These are phyloP conservation scores for Sylvilagus bachmani DNA, from an alignment of 2,113 vertebrate genomes.

Conservation along the genomic window DNA sequence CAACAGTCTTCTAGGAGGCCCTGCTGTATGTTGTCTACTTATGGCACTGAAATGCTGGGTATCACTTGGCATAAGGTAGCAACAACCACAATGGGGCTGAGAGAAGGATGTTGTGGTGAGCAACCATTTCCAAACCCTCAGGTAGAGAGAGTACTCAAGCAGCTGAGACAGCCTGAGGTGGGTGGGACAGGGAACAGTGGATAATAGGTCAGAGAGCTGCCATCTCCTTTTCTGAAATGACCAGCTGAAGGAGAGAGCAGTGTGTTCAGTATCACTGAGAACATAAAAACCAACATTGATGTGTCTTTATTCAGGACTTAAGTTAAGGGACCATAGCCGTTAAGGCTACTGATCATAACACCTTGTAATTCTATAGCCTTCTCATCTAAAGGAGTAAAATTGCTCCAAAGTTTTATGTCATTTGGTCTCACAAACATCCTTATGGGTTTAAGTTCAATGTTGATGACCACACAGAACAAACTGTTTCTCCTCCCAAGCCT, in stretches of 20 bases:
- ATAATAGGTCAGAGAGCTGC: not conserved
- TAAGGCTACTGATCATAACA: constrained; percentile 1
- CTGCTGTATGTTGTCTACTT: constrained; percentile 24
- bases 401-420: constrained; percentile 13
- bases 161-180: not conserved
- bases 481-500: constrained; percentile 7
- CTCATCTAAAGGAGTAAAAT: constrained; percentile 54
- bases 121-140: constrained; percentile 3
- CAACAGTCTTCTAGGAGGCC: not conserved
- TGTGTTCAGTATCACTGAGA: constrained; percentile 21
- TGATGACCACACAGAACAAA: constrained; percentile 18
- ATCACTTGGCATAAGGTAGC: not conserved
- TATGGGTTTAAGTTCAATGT: constrained; percentile 49
- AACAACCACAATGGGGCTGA: not conserved
- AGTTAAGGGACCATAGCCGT: constrained; percentile 5
- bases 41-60: constrained; percentile 2
- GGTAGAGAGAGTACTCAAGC: not conserved
- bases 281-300: constrained; percentile 1
- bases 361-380: constrained; percentile 9
- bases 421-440: constrained; percentile 56
- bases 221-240: constrained; percentile 2
- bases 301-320: constrained; percentile 52
- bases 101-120: not conserved
- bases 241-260: not conserved
- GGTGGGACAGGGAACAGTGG: not conserved